Conservation (phyloP, 2,797 vertebrate genomes). For the Prionace glauca region DNA sequence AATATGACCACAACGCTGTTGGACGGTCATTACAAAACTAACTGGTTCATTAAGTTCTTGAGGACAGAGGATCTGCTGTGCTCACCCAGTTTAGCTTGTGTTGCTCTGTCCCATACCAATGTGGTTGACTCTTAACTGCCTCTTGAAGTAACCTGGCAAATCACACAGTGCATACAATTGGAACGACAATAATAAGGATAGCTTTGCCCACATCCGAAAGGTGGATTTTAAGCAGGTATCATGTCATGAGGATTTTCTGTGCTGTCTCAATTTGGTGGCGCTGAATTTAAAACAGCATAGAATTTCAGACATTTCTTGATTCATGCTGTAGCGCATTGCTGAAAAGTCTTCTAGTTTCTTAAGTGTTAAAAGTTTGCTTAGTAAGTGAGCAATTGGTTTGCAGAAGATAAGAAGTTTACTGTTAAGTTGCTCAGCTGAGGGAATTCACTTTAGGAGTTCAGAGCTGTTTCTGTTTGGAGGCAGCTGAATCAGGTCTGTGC, state of each 20-base stretch:
- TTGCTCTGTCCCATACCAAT: background rate
- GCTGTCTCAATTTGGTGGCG: background rate
- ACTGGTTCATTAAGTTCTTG: background rate
- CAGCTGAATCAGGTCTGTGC: slow-evolving; percentile 3
- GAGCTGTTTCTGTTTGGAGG: slow-evolving; percentile 20
- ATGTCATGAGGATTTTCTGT: background rate
- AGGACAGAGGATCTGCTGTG: background rate
- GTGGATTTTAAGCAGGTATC: background rate
- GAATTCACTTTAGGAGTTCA: background rate
- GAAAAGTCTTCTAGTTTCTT: background rate
- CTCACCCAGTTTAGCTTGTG: background rate
- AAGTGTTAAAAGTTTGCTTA: background rate
- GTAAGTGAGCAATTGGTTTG: slow-evolving; percentile 29
- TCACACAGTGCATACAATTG: background rate
- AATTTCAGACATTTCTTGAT: background rate
- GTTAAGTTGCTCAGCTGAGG: background rate
- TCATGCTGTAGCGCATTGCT: background rate
- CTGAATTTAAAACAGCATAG: background rate
- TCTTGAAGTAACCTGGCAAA: background rate
- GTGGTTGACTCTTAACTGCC: background rate
- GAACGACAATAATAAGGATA: background rate
- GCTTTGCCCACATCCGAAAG: background rate
- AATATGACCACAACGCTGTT: background rate
- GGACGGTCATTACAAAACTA: background rate
- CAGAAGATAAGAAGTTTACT: slow-evolving; percentile 12